phyloP scores from a whole-genome alignment of 2,113 vertebrate species.

The Catharus bicknelli region DNA sequence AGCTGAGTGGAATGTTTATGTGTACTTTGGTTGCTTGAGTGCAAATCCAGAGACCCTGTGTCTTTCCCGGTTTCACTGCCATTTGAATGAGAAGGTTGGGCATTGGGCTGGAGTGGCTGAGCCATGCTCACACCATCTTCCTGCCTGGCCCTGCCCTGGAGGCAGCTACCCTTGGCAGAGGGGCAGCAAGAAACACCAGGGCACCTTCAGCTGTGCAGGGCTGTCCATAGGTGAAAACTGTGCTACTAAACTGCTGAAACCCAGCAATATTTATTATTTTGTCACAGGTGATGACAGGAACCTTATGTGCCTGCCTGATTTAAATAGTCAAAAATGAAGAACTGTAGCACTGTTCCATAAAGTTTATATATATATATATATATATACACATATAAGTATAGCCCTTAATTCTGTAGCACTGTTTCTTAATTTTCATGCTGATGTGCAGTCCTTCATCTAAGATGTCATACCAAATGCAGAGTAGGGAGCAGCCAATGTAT shows the following conservation, averaged over 20 bases:
- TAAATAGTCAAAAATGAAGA: neutral
- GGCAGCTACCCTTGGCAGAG: neutral
- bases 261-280: neutral
- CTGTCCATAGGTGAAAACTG: neutral
- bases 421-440: neutral
- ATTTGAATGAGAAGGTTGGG: neutral
- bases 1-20: neutral
- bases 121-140: neutral
- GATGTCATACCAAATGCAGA: neutral
- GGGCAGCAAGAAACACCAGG: fast-evolving
- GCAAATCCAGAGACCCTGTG: neutral
- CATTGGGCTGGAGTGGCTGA: neutral
- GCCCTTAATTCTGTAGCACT: neutral
- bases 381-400: neutral
- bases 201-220: fast-evolving
- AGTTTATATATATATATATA: no score
- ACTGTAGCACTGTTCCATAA: neutral
- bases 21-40: neutral
- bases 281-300: neutral
- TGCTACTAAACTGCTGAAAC: neutral
- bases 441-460: neutral
- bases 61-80: neutral
- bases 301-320: neutral
- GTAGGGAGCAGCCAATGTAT: neutral
- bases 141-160: neutral